Percentiles rank a stretch among this genome's conserved stretches.
Evolutionary conservation across 2,797 vertebrate genomes (phyloP).

Genomic region (Allobates femoralis): DNA sequence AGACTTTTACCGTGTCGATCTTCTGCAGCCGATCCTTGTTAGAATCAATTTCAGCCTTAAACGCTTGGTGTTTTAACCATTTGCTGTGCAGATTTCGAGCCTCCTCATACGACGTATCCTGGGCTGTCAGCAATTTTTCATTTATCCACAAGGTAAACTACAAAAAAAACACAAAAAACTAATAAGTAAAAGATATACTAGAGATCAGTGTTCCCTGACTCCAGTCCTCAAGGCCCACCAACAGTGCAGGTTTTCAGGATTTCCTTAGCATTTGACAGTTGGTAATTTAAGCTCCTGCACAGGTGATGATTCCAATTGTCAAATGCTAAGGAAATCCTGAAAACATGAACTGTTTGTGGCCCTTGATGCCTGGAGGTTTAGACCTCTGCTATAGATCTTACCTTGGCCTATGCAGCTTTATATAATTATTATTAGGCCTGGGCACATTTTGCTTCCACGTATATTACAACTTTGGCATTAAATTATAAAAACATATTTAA

Average conservation of each 20-base stretch:
- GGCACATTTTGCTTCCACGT: not conserved
- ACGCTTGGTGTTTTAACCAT: slow-evolving; percentile 96
- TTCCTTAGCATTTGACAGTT: no score
- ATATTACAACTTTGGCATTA: not conserved
- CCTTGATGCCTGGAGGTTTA: no score
- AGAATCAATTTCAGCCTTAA: slow-evolving; percentile 91
- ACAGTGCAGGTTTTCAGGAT: no score
- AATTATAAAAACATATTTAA: not conserved
- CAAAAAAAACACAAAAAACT: slow-evolving; percentile 31
- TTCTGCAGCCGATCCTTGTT: slow-evolving; percentile 91
- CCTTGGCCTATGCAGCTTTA: not conserved
- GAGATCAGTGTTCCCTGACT: no score
- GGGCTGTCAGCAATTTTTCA: slow-evolving; percentile 95
- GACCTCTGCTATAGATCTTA: no score
- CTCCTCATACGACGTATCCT: slow-evolving; percentile 90
- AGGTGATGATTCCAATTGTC: no score
- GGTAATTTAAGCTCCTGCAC: no score
- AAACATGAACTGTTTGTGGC: no score
- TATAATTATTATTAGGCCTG: not conserved
- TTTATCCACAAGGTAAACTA: slow-evolving; percentile 96
- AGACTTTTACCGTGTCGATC: slow-evolving; percentile 79
- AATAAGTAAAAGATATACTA: not conserved
- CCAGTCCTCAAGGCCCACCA: no score
- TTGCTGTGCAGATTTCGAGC: slow-evolving; percentile 91
- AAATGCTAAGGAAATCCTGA: no score